Base-by-base conservation (phyloP, 92 coral and sea anemone species). In the Diadumene lineata region DNA sequence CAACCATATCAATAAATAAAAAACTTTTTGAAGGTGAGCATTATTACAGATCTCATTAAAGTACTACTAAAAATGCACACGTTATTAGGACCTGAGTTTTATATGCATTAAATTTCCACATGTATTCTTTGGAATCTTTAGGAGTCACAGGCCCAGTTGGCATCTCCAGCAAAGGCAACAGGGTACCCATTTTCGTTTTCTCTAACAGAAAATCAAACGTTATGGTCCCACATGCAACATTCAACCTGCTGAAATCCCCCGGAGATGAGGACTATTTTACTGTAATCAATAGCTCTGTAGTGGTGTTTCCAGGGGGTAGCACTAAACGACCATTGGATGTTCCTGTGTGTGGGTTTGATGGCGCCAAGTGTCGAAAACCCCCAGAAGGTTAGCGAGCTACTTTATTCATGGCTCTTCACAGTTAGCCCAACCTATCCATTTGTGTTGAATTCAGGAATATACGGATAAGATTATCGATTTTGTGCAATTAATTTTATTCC, bases 111-210 rank as follows among this genome's bases (percentile, higher is more conserved):
- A n/a, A n/a, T n/a, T n/a, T n/a, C n/a, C n/a, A n/a, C n/a, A n/a
- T n/a, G n/a, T n/a, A n/a, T n/a, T n/a, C n/a, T n/a, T n/a, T n/a
- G n/a, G n/a, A n/a, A n/a, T n/a, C n/a, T 38, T 38, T 69, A 90
- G 96, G 96, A 31, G 68, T 79, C n/a, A 74, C 96, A 24, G 96
- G 96, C 9, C 65, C 72, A 1, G 89, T 90, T 58, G 92, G 93
- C 46, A 81, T 90, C 66, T 70, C 72, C 26, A 0, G 0, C 0
- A 23, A 50, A 1, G 96, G 96, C 31, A 84, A 90, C 66, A 86
- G 92, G 7, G 80, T 88, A 0, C 96, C 96, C 4, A 74, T 83
- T 33, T 90, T 90, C 44, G 92, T 83, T 57, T 87, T 90, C 34
- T 64, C 81, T 62, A 90, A 90, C 85, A 61, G 92, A 74, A 84